A percentile compares a stretch with the other conserved stretches of the same genome.
Evolutionary conservation across 2,888 invertebrate species (phyloP).

Genomic region (Cryptus armator): DNA sequence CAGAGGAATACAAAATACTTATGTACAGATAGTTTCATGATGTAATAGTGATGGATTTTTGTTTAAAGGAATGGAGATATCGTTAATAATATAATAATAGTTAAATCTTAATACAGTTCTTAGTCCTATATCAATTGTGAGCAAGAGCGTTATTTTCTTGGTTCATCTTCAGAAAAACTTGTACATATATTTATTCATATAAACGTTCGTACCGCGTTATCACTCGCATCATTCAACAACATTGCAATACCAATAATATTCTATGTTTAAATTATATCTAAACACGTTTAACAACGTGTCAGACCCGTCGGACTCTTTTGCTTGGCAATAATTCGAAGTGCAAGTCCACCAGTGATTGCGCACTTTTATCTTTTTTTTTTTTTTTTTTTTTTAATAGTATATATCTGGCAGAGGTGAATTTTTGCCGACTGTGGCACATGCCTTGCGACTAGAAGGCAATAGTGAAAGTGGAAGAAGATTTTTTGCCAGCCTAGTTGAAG

Average conservation of each 20-base stretch:
- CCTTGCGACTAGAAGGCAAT: slow-evolving; percentile 57
- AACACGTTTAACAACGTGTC: slow-evolving; percentile 24
- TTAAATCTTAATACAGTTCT: slow-evolving; percentile 80
- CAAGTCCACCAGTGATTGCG: slow-evolving; percentile 34
- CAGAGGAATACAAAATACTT: slow-evolving; percentile 85
- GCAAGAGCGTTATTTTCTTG: slow-evolving; percentile 80
- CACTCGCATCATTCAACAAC: slow-evolving; percentile 54
- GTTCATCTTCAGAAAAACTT: slow-evolving; percentile 82
- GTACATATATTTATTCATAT: slow-evolving; percentile 63
- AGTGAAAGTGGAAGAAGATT: slow-evolving; percentile 62
- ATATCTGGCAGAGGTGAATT: slow-evolving; percentile 50
- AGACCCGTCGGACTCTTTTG: slow-evolving; percentile 38
- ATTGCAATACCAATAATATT: slow-evolving; percentile 24
- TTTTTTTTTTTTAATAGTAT: slow-evolving; percentile 5
- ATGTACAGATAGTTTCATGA: slow-evolving; percentile 84
- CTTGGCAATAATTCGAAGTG: slow-evolving; percentile 25
- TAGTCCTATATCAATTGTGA: slow-evolving; percentile 82
- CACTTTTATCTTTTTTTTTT: too few relatives aligned
- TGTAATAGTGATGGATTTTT: slow-evolving; percentile 83
- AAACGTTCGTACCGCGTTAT: slow-evolving; percentile 52
- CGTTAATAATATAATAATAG: slow-evolving; percentile 82
- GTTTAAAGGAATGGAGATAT: slow-evolving; percentile 83
- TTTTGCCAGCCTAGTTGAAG: slow-evolving; percentile 51
- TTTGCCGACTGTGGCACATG: slow-evolving; percentile 36
- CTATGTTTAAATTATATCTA: slow-evolving; percentile 41